Percentiles rank a stretch among this genome's conserved stretches.
Conservation (phyloP, 1,140 invertebrate genomes). For the Formica selysi region DNA sequence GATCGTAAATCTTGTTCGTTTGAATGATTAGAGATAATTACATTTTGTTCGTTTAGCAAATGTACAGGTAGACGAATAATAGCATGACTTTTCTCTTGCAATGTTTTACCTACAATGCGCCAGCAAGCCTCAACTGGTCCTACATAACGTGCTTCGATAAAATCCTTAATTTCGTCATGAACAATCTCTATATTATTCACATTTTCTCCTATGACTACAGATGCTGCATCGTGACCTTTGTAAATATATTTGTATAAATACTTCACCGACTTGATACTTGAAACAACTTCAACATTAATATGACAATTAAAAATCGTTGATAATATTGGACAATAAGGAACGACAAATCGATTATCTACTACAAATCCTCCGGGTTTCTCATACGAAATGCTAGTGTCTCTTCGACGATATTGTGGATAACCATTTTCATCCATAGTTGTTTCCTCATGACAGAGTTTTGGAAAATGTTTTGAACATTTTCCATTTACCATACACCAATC, state of each 20-base stretch:
- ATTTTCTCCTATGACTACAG: neutral
- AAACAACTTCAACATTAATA: constrained; percentile 28
- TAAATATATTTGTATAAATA: constrained; percentile 31
- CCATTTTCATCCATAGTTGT: neutral
- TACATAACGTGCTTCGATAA: constrained; percentile 20
- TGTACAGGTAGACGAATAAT: neutral
- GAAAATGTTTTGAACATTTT: neutral
- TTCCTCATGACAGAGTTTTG: neutral
- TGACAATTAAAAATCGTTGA: constrained; percentile 14
- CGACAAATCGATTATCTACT: constrained; percentile 3
- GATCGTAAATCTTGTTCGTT: neutral
- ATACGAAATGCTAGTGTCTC: neutral
- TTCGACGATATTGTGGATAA: constrained; percentile 17
- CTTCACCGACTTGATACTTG: constrained; percentile 10
- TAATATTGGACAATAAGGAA: constrained; percentile 12
- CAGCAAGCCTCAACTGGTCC: neutral
- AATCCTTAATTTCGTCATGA: neutral
- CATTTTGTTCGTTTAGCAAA: neutral
- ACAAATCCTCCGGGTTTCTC: neutral
- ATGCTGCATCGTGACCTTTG: neutral
- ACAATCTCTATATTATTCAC: neutral
- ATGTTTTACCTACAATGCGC: neutral
- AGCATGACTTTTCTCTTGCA: neutral
- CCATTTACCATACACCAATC: no score
- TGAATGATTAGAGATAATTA: neutral